phyloP scores from a whole-genome alignment of 1,140 invertebrate genomes.

The Aphaenogaster floridana region DNA sequence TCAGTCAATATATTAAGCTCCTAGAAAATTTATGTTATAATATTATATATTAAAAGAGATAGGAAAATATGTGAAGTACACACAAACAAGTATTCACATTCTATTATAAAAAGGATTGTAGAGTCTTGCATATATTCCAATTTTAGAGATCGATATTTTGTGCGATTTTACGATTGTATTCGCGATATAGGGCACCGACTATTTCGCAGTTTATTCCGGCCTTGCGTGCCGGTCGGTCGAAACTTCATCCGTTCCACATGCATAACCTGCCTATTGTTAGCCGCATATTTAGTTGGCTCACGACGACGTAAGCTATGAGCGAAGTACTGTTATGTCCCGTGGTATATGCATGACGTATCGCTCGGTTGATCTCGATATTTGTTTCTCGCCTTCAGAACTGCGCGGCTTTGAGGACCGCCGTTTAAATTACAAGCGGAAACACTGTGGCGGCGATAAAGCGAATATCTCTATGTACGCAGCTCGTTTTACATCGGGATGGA shows the following conservation, averaged over 20 bases:
- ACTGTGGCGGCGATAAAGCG: slow-evolving; percentile 23
- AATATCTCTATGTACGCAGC: slow-evolving; percentile 49
- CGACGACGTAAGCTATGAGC: slow-evolving; percentile 65
- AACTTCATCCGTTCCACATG: slow-evolving; percentile 44
- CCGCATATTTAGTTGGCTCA: slow-evolving; percentile 71
- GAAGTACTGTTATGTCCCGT: slow-evolving; percentile 71
- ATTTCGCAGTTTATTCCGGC: slow-evolving; percentile 2
- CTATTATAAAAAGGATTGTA: not conserved
- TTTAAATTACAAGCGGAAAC: slow-evolving; percentile 47
- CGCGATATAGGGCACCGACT: not conserved
- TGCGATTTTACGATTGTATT: not conserved
- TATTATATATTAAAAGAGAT: not conserved
- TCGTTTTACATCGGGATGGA: slow-evolving; percentile 45
- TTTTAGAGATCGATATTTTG: slow-evolving; percentile 5
- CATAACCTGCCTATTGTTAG: slow-evolving; percentile 72
- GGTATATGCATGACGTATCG: slow-evolving; percentile 69
- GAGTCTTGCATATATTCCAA: not conserved
- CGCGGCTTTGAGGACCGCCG: slow-evolving; percentile 33
- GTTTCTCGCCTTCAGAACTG: slow-evolving; percentile 68
- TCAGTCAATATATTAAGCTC: not conserved
- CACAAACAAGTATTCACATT: not conserved
- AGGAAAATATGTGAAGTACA: not conserved
- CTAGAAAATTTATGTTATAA: not conserved
- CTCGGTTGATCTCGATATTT: slow-evolving; percentile 68
- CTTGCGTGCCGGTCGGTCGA: slow-evolving; percentile 6